Conservation (phyloP, 2,113 vertebrate genomes). For the Malurus alboscapulatus region DNA sequence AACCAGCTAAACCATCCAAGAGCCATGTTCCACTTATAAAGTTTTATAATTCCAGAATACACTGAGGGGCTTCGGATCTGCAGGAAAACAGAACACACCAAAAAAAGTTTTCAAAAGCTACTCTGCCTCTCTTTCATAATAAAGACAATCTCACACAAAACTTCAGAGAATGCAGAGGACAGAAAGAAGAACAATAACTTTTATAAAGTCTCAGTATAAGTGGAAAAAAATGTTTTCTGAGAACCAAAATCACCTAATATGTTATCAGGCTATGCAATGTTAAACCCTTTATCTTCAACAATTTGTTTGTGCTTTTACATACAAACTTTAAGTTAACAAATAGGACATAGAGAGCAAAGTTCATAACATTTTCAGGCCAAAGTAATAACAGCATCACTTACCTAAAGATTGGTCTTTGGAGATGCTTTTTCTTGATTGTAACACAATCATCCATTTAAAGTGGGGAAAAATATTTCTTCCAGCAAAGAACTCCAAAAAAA, state of each 20-base stretch:
- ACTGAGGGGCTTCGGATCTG: slow-evolving; percentile 20
- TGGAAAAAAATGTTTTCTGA: not conserved
- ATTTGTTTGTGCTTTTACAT: not conserved
- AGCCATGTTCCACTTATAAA: slow-evolving; percentile 54
- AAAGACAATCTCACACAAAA: slow-evolving; percentile 44
- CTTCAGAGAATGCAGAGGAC: slow-evolving; percentile 28
- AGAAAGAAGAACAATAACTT: not conserved
- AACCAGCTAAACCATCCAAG: slow-evolving; percentile 55
- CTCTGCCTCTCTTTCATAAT: slow-evolving; percentile 29
- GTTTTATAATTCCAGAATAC: slow-evolving; percentile 62
- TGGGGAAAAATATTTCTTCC: slow-evolving; percentile 66
- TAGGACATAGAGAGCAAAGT: not conserved
- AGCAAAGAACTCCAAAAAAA: slow-evolving; percentile 74
- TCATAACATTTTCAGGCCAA: not conserved
- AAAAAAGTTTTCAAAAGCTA: slow-evolving; percentile 43
- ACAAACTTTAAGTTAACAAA: not conserved
- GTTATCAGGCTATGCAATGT: not conserved
- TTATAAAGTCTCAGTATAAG: not conserved
- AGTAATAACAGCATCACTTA: slow-evolving; percentile 72
- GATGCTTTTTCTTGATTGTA: slow-evolving; percentile 88
- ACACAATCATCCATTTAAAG: slow-evolving; percentile 92
- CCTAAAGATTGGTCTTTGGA: slow-evolving; percentile 90
- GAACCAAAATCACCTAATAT: not conserved
- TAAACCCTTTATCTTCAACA: not conserved
- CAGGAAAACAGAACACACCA: slow-evolving; percentile 15